Evolutionary conservation across 35 echinoderm and acorn worm genomes (phyloP), one percentile per base, ranked within the genome.

Genomic region (Lytechinus variegatus): DNA sequence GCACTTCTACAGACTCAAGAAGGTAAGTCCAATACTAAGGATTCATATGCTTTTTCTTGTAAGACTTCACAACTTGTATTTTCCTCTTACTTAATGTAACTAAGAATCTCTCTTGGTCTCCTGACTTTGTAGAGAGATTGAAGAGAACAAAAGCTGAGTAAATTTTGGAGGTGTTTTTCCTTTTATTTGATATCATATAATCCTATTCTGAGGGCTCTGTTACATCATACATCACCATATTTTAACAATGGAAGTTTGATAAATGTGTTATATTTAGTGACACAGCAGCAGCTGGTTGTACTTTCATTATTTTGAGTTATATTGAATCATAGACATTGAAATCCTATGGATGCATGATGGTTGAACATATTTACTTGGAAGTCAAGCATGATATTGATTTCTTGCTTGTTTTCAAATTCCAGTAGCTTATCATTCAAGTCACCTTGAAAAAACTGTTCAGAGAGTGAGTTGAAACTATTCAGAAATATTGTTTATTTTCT

Each of bases 1-100:
- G 98, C 98, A 99, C 88, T 98, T 99, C 61, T 99, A 99, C 89
- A 97, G 98, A 60, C 94, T 99, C n/a, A 99, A 99, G 96, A 99
- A 98, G 96, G 98, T 99, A 86, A 95, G 92, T 95, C 21, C n/a
- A 79, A 24, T 24, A 79, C 66, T 79, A 24, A 79, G 6, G 2
- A 79, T 79, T 79, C 66, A n/a, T 6, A 12, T 44, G 16, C 14
- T 79, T 79, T 79, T 79, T 19, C 1, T 79, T 79, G 66, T n/a
- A 79, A 79, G 66, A 79, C 66, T 79, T 79, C 66, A 79, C n/a
- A 7, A 24, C 19, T n/a, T 6, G n/a, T 24, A 19, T 79, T 79
- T 79, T n/a, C 21, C 66, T 79, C 66, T 7, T 24, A 24, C 66
- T 79, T n/a, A n/a, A n/a, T n/a, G 4, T 27, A 16, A 24, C 66